Percentiles rank a stretch among this genome's conserved stretches.
Conservation (phyloP, 2,888 invertebrate genomes). For the Noctua janthe region DNA sequence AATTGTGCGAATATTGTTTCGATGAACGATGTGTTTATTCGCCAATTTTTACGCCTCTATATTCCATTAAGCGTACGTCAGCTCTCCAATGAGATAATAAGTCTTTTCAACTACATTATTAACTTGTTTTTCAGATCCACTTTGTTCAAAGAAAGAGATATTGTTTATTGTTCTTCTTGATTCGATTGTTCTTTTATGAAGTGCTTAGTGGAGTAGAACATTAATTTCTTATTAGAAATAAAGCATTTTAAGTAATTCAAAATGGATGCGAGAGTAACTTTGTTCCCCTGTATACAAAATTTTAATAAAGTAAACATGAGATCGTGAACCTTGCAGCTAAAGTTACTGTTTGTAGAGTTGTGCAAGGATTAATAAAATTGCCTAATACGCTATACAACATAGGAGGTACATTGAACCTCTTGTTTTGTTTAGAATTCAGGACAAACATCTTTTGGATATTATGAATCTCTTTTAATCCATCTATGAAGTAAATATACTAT, state of each 20-base stretch:
- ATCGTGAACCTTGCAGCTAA: not conserved
- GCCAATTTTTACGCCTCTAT: conserved; percentile 59
- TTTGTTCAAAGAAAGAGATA: conserved; percentile 8
- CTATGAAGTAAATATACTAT: not conserved
- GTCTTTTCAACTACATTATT: conserved; percentile 13
- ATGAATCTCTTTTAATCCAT: not conserved
- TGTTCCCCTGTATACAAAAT: conserved; percentile 6
- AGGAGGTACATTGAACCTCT: not conserved
- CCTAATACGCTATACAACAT: not conserved
- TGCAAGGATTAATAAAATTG: conserved; percentile 4
- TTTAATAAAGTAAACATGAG: not conserved
- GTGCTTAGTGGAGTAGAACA: conserved; percentile 4
- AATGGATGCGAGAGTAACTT: not conserved
- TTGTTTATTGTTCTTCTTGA: conserved; percentile 1
- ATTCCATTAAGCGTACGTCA: conserved; percentile 48
- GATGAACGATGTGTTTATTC: conserved; percentile 68
- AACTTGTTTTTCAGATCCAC: conserved; percentile 11
- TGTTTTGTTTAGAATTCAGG: not conserved
- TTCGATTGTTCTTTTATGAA: conserved; percentile 1
- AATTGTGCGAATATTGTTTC: conserved; percentile 75
- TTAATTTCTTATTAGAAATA: not conserved
- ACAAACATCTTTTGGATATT: not conserved
- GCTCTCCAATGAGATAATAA: conserved; percentile 36
- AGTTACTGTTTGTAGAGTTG: not conserved
- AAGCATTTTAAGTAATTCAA: not conserved